Conservation (phyloP, 2,113 vertebrate species). For the Daboia siamensis region DNA sequence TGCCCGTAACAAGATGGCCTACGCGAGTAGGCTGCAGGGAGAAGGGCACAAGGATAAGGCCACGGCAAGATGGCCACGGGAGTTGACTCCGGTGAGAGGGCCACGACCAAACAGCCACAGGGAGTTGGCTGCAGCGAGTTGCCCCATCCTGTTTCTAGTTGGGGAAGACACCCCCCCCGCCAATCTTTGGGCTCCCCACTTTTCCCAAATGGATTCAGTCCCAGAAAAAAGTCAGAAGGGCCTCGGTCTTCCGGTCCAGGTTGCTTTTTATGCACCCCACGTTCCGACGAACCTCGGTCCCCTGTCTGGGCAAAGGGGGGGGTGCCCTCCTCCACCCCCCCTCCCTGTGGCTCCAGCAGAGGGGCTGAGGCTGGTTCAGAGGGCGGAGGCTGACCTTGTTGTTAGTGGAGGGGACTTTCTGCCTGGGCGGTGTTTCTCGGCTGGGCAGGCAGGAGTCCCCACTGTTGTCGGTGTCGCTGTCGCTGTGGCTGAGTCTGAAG, state of each 20-base stretch:
- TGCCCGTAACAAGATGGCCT: no score
- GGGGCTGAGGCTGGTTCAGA: background rate
- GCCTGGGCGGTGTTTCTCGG: constrained; percentile 81
- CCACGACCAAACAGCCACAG: no score
- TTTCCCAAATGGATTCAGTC: background rate
- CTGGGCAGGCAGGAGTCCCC: constrained; percentile 87
- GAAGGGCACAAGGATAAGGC: no score
- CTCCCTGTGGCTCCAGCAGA: background rate
- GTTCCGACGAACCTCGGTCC: background rate
- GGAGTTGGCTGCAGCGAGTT: no score
- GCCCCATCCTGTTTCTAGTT: background rate
- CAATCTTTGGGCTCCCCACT: background rate
- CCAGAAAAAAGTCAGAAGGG: background rate
- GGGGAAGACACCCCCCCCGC: background rate
- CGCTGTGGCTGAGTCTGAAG: constrained; percentile 87
- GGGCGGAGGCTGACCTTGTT: constrained; percentile 80
- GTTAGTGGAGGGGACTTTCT: constrained; percentile 85
- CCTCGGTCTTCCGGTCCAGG: background rate
- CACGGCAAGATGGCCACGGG: no score
- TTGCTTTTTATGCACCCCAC: background rate
- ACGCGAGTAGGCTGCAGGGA: no score
- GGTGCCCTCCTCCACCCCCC: background rate
- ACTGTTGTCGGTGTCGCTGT: constrained; percentile 97
- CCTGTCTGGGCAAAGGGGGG: background rate
- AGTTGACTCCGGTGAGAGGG: no score